Conservation (phyloP, 2,113 vertebrate species). For the Cyanoramphus novaezelandiae region DNA sequence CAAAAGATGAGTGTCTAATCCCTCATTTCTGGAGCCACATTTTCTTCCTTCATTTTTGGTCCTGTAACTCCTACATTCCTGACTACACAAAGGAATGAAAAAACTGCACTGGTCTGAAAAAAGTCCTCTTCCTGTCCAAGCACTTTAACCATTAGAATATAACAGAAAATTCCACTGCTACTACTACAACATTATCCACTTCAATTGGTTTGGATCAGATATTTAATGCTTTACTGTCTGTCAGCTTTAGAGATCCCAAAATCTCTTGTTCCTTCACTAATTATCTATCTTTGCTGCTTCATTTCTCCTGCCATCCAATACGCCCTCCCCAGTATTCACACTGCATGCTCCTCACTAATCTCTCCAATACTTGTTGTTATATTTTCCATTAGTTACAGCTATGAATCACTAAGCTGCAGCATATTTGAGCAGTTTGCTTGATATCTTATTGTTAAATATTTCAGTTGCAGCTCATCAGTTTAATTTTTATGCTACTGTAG, state of each 20-base stretch:
- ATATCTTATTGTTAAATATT: background rate
- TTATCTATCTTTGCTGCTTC: constrained; percentile 5
- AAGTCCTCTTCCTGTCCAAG: background rate
- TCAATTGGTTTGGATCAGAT: background rate
- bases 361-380: background rate
- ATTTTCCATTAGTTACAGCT: background rate
- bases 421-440: background rate
- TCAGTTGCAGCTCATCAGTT: constrained; percentile 28
- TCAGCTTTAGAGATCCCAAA: background rate
- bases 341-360: background rate
- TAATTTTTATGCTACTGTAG: constrained; percentile 40
- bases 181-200: background rate
- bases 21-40: background rate
- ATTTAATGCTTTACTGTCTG: background rate
- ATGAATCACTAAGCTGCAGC: background rate
- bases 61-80: background rate
- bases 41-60: background rate
- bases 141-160: background rate
- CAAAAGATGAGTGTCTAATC: background rate
- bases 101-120: background rate
- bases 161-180: background rate
- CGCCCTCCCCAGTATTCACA: background rate
- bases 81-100: background rate
- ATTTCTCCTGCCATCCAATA: background rate
- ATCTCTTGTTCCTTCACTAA: background rate